These are phyloP conservation scores for Labeo calbasu DNA, from an alignment of 2,797 vertebrate genomes.

Conservation along the genomic window DNA sequence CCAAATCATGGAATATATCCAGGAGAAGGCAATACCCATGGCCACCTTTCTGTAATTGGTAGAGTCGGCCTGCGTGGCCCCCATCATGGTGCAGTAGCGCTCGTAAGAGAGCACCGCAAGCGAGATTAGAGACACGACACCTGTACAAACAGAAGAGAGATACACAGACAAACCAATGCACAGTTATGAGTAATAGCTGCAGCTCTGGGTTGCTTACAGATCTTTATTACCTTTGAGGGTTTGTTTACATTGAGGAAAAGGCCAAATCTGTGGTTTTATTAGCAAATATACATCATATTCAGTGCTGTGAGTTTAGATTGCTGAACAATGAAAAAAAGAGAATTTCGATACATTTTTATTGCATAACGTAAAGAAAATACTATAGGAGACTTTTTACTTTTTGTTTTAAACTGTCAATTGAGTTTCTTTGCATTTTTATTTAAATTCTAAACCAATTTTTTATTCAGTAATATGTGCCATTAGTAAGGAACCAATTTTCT, in stretches of 20 bases:
- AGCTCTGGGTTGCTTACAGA: not conserved
- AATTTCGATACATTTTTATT: not conserved
- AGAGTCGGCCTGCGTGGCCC: conserved; percentile 70
- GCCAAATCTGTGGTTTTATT: not conserved
- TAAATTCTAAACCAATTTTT: not conserved
- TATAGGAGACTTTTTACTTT: no score
- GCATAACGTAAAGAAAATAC: no score
- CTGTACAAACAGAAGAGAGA: conserved; percentile 64
- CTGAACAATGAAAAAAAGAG: not conserved
- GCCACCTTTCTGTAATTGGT: conserved; percentile 77
- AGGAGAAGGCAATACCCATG: conserved; percentile 80
- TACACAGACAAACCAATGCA: conserved; percentile 11
- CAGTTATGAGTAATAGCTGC: conserved; percentile 2
- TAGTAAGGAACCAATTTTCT: not conserved
- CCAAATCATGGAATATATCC: conserved; percentile 82
- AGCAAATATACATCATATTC: not conserved
- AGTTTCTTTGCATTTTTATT: not conserved
- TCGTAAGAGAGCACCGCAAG: conserved; percentile 84
- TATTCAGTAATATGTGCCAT: not conserved
- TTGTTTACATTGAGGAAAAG: not conserved
- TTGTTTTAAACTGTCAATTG: not conserved
- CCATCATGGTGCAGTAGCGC: conserved; percentile 80
- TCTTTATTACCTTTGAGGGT: not conserved
- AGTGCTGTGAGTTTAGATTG: not conserved
- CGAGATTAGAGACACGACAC: conserved; percentile 82